These are phyloP conservation scores for Cyrtonyx montezumae DNA, from an alignment of 2,113 vertebrate genomes.

Conservation along the genomic window DNA sequence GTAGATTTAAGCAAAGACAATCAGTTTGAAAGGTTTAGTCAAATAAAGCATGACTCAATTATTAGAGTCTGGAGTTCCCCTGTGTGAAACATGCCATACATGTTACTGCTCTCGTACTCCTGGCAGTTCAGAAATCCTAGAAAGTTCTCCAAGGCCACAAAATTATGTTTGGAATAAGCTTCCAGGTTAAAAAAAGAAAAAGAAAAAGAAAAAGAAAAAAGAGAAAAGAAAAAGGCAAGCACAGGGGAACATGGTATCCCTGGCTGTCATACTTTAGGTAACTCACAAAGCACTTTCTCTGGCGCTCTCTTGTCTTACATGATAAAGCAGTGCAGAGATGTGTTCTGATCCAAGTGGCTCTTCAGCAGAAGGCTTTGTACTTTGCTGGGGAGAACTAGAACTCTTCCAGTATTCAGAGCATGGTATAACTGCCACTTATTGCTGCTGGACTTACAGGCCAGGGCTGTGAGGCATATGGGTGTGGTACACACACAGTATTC, in stretches of 20 bases:
- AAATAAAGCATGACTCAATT: conserved; percentile 33
- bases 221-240: not conserved
- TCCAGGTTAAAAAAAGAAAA: not conserved
- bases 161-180: not conserved
- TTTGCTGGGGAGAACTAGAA: not conserved
- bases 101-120: not conserved
- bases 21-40: conserved; percentile 14
- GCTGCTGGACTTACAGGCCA: not conserved
- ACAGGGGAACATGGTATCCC: not conserved
- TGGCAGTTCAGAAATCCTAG: not conserved
- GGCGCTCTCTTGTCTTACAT: not conserved
- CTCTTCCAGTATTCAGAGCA: not conserved
- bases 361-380: not conserved
- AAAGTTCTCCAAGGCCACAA: not conserved
- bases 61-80: not conserved
- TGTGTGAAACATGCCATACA: not conserved
- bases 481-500: accelerated
- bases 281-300: not conserved
- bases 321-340: not conserved
- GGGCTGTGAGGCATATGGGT: not conserved
- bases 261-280: not conserved
- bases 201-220: not conserved
- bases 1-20: conserved; percentile 31
- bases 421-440: not conserved
- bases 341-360: not conserved